Evolutionary conservation across 2,797 vertebrate genomes (phyloP).

Genomic region (Sebastes baramenuke): DNA sequence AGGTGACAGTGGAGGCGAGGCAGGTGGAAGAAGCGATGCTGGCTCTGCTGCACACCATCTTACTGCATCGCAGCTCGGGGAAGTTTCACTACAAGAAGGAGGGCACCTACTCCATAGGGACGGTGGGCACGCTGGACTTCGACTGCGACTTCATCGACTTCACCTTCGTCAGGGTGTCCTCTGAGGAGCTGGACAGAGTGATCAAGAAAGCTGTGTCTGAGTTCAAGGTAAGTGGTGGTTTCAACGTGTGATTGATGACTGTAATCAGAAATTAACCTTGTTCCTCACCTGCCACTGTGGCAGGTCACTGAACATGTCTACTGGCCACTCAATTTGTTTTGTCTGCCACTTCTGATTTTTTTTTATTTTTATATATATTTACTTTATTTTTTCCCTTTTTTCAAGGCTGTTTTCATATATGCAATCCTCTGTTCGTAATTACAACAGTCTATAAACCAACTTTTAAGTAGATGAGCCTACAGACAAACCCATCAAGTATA

Average conservation of each 20-base stretch:
- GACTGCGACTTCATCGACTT: slow-evolving; percentile 99
- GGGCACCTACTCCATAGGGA: slow-evolving; percentile 97
- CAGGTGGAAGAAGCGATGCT: slow-evolving; percentile 97
- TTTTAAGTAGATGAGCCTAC: too few relatives aligned
- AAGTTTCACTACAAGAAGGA: slow-evolving; percentile 99
- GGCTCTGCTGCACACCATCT: slow-evolving; percentile 91
- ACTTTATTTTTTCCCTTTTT: too few relatives aligned
- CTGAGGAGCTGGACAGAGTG: slow-evolving; percentile 94
- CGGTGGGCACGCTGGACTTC: slow-evolving; percentile 93
- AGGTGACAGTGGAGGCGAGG: slow-evolving; percentile 94
- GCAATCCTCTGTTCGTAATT: rapidly evolving
- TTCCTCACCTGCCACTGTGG: too few relatives aligned
- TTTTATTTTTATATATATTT: too few relatives aligned
- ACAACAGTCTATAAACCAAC: too few relatives aligned
- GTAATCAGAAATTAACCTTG: not conserved
- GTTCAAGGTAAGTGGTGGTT: slow-evolving; percentile 87
- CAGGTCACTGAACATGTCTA: too few relatives aligned
- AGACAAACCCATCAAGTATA: too few relatives aligned
- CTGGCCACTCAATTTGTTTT: too few relatives aligned
- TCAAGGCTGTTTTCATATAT: too few relatives aligned
- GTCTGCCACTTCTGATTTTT: too few relatives aligned
- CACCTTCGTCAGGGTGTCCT: slow-evolving; percentile 92
- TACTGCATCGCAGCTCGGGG: slow-evolving; percentile 95
- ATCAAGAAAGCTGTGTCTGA: slow-evolving; percentile 92
- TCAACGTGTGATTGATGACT: not conserved